A percentile compares a stretch with the other conserved stretches of the same genome.
phyloP scores from a whole-genome alignment of 2,888 invertebrate genomes.

The Gisinianus flammeolus region DNA sequence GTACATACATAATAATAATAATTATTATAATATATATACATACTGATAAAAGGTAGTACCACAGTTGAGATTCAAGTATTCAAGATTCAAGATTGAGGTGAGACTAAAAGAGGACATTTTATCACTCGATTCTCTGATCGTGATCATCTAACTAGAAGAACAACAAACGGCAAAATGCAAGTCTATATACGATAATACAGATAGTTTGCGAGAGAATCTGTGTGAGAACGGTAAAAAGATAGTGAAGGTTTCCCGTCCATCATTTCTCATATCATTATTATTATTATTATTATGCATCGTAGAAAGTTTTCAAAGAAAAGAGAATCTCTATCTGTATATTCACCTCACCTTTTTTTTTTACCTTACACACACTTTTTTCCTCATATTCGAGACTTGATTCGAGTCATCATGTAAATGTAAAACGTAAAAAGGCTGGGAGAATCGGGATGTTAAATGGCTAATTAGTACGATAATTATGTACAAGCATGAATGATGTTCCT shows the following conservation, averaged over 20 bases:
- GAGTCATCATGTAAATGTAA: not conserved
- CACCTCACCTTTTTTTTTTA: not conserved
- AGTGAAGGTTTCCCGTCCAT: not conserved
- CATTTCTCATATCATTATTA: not conserved
- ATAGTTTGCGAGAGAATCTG: not conserved
- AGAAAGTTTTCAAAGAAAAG: not conserved
- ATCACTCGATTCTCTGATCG: not conserved
- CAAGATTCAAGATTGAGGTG: not conserved
- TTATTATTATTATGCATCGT: no score
- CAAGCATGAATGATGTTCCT: not conserved
- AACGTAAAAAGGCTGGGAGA: not conserved
- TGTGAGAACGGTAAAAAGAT: no score
- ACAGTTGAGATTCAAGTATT: not conserved
- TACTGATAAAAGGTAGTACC: no score
- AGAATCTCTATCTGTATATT: not conserved
- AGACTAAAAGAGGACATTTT: slow-evolving; percentile 22
- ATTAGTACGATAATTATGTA: not conserved
- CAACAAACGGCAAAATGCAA: no score
- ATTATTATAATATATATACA: not conserved
- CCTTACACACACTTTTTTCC: no score
- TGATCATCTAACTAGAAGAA: no score
- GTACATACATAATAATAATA: no score
- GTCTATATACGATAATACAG: no score
- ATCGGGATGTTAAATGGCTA: not conserved
- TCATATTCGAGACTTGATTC: not conserved